Percentiles rank a stretch among this genome's conserved stretches.
These are phyloP conservation scores for Vulpes lagopus DNA, from an alignment of 2,113 vertebrate genomes.

Conservation along the genomic window DNA sequence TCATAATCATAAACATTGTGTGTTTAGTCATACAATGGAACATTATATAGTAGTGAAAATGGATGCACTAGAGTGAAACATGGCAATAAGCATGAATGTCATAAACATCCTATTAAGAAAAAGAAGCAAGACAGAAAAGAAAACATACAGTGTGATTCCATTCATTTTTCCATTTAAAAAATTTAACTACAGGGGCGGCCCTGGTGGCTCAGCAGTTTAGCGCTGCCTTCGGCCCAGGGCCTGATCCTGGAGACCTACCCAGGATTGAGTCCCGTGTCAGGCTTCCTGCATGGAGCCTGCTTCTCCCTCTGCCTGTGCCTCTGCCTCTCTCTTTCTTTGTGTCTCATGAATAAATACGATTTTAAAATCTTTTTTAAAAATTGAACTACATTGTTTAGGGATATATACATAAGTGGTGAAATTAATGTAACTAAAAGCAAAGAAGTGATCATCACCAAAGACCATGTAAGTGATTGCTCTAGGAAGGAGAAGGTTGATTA, in stretches of 20 bases:
- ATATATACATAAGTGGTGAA: neutral
- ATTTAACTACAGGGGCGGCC: too few relatives aligned
- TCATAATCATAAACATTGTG: too few relatives aligned
- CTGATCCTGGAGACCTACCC: too few relatives aligned
- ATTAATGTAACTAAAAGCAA: neutral
- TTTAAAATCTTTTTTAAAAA: too few relatives aligned
- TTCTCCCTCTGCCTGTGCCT: too few relatives aligned
- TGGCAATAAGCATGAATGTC: neutral
- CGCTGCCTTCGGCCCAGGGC: too few relatives aligned
- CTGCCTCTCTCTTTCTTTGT: too few relatives aligned
- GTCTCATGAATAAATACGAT: too few relatives aligned
- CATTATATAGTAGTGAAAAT: neutral
- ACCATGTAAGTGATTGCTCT: neutral
- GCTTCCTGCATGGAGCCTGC: too few relatives aligned
- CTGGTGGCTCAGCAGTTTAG: too few relatives aligned
- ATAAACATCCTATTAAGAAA: neutral
- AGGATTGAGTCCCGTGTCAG: too few relatives aligned
- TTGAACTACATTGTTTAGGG: neutral
- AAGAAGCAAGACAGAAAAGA: neutral
- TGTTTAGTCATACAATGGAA: neutral
- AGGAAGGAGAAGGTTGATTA: neutral
- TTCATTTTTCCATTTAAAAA: neutral
- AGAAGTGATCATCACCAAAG: neutral
- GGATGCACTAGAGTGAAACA: neutral
- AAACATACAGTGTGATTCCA: neutral